phyloP scores from a whole-genome alignment of 2,888 invertebrate species.

The Campoletis raptor region DNA sequence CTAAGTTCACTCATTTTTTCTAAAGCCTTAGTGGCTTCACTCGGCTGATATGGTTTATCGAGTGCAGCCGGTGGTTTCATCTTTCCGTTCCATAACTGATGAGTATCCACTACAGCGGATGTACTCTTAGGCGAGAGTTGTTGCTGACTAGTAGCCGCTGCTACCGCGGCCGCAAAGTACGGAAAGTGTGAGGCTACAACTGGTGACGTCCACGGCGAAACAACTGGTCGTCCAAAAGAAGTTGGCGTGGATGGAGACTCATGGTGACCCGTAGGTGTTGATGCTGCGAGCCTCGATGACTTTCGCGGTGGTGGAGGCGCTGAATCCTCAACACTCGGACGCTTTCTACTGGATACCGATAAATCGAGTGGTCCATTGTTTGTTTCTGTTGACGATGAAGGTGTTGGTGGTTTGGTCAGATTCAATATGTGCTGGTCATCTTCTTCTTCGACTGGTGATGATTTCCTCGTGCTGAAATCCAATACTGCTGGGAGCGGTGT shows the following conservation, averaged over 20 bases:
- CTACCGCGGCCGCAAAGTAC: constrained; percentile 92
- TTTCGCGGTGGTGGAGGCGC: constrained; percentile 88
- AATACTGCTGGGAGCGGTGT: constrained; percentile 87
- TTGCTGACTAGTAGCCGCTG: constrained; percentile 88
- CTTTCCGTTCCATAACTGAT: constrained; percentile 92
- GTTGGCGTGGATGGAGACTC: constrained; percentile 79
- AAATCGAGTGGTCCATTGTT: constrained; percentile 92
- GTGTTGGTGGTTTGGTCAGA: constrained; percentile 89
- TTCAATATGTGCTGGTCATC: constrained; percentile 90
- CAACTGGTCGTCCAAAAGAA: constrained; percentile 89
- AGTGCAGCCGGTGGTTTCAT: constrained; percentile 88
- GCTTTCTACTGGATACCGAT: constrained; percentile 91
- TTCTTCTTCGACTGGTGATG: constrained; percentile 86
- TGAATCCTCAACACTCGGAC: constrained; percentile 88
- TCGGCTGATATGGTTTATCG: constrained; percentile 86
- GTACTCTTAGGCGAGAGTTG: constrained; percentile 89
- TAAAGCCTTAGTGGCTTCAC: constrained; percentile 94
- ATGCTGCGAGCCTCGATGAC: constrained; percentile 86
- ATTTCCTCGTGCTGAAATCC: constrained; percentile 92
- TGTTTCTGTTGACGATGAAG: constrained; percentile 86
- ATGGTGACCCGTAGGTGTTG: constrained; percentile 76
- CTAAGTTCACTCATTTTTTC: constrained; percentile 97
- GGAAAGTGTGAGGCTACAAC: constrained; percentile 91
- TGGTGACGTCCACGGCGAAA: constrained; percentile 92
- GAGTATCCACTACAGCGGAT: constrained; percentile 84